These are phyloP conservation scores for Anoplopoma fimbria DNA, from an alignment of 2,113 vertebrate genomes.

Conservation along the genomic window DNA sequence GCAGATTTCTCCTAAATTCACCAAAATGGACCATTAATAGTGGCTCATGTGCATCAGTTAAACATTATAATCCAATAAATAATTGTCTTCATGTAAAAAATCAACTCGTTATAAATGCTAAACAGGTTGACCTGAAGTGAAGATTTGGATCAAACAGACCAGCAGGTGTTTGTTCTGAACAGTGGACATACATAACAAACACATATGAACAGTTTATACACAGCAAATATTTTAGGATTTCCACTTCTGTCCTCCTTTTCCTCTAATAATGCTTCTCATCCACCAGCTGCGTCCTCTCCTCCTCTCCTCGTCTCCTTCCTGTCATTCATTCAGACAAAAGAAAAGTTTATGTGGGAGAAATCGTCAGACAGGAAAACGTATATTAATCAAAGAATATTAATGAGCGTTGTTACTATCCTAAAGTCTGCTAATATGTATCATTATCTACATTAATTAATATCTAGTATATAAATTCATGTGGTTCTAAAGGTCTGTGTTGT, in stretches of 20 bases:
- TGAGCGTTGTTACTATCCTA: not conserved
- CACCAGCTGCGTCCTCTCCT: slow-evolving; percentile 48
- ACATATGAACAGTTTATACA: slow-evolving; percentile 34
- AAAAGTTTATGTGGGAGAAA: slow-evolving; percentile 2
- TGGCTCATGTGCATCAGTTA: no score
- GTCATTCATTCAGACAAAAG: slow-evolving; percentile 51
- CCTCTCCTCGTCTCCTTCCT: slow-evolving; percentile 18
- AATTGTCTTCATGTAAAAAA: no score
- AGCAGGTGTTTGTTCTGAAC: slow-evolving; percentile 21
- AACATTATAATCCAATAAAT: no score
- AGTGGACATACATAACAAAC: not conserved
- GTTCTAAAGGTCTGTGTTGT: not conserved
- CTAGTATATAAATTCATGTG: not conserved
- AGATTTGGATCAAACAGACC: not conserved
- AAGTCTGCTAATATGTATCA: not conserved
- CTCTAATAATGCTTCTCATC: slow-evolving; percentile 48
- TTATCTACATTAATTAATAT: not conserved
- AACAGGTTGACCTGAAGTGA: not conserved
- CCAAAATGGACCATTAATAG: no score
- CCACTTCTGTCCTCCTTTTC: slow-evolving; percentile 43
- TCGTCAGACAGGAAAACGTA: not conserved
- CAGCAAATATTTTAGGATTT: slow-evolving; percentile 42
- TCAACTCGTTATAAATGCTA: not conserved
- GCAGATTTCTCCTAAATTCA: no score
- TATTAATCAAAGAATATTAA: not conserved